Conservation (phyloP, 1,140 invertebrate genomes). For the Trichogramma pretiosum region DNA sequence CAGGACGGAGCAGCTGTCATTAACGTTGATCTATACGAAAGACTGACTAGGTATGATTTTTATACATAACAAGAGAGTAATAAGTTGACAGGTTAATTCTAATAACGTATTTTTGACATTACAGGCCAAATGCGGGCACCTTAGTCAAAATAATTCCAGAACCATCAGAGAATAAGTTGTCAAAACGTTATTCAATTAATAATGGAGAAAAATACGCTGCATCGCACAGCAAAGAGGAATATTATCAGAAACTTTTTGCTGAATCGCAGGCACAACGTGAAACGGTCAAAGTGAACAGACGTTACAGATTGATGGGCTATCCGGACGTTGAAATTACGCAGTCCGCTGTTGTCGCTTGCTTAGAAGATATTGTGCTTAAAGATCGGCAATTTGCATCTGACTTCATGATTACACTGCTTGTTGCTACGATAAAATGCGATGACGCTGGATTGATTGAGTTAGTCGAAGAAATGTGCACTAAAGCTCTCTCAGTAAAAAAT, state of each 20-base stretch:
- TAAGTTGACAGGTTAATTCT: too few species aligned
- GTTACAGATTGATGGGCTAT: slow-evolving; percentile 58
- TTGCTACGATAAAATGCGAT: slow-evolving; percentile 8
- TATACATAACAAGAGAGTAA: too few species aligned
- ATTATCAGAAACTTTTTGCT: neutral
- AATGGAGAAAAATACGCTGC: neutral
- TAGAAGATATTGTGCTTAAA: slow-evolving; percentile 52
- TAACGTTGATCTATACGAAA: slow-evolving; percentile 2
- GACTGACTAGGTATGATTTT: neutral
- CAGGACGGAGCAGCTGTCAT: neutral
- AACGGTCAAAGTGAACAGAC: neutral
- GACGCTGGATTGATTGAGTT: slow-evolving; percentile 21
- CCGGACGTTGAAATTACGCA: slow-evolving; percentile 63
- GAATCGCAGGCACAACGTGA: neutral
- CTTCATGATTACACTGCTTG: slow-evolving; percentile 28
- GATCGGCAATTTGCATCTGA: slow-evolving; percentile 31
- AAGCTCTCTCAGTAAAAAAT: slow-evolving; percentile 42
- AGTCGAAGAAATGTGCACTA: slow-evolving; percentile 20
- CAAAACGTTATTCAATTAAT: slow-evolving; percentile 16
- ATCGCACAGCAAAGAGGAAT: too few species aligned
- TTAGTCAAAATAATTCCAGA: slow-evolving; percentile 7
- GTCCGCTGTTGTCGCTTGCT: slow-evolving; percentile 51
- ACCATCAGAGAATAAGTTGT: slow-evolving; percentile 12
- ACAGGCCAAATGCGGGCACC: too few species aligned
- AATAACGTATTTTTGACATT: too few species aligned